Evolutionary conservation across 2,113 vertebrate genomes (phyloP).

Genomic region (Cinclus cinclus): DNA sequence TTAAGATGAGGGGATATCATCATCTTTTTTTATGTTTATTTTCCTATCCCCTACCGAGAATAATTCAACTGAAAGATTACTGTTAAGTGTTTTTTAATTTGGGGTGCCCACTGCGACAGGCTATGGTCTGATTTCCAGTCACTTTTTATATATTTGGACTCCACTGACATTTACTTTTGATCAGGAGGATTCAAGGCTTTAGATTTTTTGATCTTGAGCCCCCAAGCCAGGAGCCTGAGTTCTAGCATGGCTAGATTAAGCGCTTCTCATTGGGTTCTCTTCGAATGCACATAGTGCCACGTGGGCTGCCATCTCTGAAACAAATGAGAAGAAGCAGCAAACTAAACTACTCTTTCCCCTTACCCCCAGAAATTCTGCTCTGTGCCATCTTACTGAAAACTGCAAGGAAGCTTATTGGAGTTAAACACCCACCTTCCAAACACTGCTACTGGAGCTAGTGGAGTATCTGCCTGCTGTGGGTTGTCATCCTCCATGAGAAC

Average conservation of each 20-base stretch:
- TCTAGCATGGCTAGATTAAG: neutral
- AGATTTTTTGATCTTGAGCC: neutral
- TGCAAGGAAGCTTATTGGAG: neutral
- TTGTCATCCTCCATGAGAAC: neutral
- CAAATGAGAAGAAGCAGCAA: neutral
- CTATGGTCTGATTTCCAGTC: neutral
- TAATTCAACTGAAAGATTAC: neutral
- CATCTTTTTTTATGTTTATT: neutral
- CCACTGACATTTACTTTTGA: neutral
- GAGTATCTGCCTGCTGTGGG: neutral
- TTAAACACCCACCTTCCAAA: neutral
- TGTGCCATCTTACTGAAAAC: neutral
- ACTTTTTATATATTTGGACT: neutral
- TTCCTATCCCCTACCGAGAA: neutral
- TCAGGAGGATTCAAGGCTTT: neutral
- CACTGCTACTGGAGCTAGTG: neutral
- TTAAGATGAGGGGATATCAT: neutral
- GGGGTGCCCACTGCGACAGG: neutral
- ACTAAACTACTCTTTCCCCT: neutral
- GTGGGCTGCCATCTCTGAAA: neutral
- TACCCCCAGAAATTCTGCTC: neutral
- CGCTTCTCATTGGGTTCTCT: neutral
- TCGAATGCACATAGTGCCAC: fast-evolving
- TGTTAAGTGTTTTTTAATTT: neutral
- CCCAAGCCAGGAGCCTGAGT: neutral